phyloP scores from a whole-genome alignment of 2,888 invertebrate species.

The Agrilus mali region DNA sequence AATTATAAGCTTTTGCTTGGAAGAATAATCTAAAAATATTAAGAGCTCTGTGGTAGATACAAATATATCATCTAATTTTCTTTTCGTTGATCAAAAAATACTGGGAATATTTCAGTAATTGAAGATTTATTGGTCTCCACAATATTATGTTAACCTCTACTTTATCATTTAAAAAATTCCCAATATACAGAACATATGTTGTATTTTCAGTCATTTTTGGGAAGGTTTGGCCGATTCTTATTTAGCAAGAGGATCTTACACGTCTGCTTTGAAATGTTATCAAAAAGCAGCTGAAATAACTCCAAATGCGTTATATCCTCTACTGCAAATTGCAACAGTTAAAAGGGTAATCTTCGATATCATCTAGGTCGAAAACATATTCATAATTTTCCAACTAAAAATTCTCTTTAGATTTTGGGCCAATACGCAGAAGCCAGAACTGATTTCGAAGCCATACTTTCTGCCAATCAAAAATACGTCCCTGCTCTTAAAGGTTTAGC shows the following conservation, averaged over 20 bases:
- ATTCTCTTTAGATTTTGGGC: slow-evolving; percentile 39
- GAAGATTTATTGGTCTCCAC: too few species aligned
- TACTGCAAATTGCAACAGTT: slow-evolving; percentile 64
- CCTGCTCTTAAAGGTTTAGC: slow-evolving; percentile 71
- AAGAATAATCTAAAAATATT: too few species aligned
- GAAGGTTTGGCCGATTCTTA: slow-evolving; percentile 88
- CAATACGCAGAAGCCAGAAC: slow-evolving; percentile 59
- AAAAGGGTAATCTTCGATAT: slow-evolving; percentile 37
- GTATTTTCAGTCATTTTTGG: slow-evolving; percentile 48
- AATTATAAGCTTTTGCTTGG: too few species aligned
- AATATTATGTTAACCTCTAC: too few species aligned
- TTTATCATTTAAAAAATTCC: too few species aligned
- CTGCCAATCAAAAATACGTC: slow-evolving; percentile 44
- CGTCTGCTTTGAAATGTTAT: slow-evolving; percentile 80
- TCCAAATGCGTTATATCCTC: slow-evolving; percentile 52
- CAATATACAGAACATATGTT: too few species aligned
- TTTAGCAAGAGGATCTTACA: slow-evolving; percentile 75
- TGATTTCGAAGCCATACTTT: slow-evolving; percentile 50
- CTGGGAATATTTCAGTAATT: too few species aligned
- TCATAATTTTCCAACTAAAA: background rate
- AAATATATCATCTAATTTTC: too few species aligned
- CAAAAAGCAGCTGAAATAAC: slow-evolving; percentile 59
- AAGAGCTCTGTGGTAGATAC: too few species aligned
- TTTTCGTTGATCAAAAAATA: too few species aligned
- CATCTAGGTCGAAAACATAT: slow-evolving; percentile 18